phyloP scores from a whole-genome alignment of 2,888 invertebrate species.

The Ophion obscuratus region DNA sequence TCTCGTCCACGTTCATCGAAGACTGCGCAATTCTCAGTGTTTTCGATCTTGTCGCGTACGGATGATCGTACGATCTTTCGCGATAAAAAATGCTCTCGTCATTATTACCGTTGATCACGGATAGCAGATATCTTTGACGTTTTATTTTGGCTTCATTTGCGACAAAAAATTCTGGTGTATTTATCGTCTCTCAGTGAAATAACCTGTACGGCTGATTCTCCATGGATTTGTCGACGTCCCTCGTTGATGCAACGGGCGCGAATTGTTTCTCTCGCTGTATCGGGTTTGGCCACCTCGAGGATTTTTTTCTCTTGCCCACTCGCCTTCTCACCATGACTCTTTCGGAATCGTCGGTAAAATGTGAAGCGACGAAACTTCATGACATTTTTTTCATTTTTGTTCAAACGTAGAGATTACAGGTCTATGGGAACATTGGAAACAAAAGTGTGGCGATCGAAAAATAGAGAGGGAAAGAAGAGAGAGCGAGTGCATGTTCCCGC shows the following conservation, averaged over 20 bases:
- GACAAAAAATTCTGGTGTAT: neutral
- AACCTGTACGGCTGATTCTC: slow-evolving; percentile 42
- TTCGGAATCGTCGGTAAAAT: neutral
- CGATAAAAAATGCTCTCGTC: neutral
- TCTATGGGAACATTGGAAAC: neutral
- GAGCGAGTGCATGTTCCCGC: neutral
- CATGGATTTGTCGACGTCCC: slow-evolving; percentile 7
- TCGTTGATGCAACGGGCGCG: slow-evolving; percentile 23
- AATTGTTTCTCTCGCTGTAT: slow-evolving; percentile 31
- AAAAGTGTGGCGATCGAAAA: neutral
- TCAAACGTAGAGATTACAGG: neutral
- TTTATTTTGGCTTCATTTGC: neutral
- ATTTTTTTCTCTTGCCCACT: slow-evolving; percentile 27
- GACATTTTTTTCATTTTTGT: slow-evolving; percentile 10
- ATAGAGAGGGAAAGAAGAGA: neutral
- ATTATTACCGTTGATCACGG: neutral
- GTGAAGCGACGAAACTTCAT: slow-evolving; percentile 13
- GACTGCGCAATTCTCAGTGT: slow-evolving; percentile 51
- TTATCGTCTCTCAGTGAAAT: neutral
- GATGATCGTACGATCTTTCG: slow-evolving; percentile 62
- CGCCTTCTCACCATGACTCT: slow-evolving; percentile 51
- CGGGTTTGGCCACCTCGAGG: neutral
- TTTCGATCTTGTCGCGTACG: slow-evolving; percentile 73
- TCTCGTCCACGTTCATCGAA: slow-evolving; percentile 41
- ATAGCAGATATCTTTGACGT: neutral